Conservation (phyloP, 2,797 vertebrate genomes). For the Chrosomus eos region DNA sequence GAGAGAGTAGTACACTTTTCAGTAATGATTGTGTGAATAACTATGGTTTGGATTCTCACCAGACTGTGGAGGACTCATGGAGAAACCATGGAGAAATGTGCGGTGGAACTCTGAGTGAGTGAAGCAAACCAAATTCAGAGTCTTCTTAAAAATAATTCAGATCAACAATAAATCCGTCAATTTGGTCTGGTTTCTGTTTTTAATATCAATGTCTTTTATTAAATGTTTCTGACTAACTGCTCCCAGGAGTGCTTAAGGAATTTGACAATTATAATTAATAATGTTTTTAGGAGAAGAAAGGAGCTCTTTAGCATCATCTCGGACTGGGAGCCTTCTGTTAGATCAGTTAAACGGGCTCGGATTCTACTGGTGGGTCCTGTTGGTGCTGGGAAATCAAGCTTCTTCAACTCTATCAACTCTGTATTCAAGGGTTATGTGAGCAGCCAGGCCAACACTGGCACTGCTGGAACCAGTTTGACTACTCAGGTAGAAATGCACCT, state of each 20-base stretch:
- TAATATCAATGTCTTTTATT: neutral
- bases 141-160: neutral
- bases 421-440: conserved; percentile 71
- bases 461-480: conserved; percentile 67
- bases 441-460: conserved; percentile 69
- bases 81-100: conserved; percentile 70
- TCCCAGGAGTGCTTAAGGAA: too few relatives aligned
- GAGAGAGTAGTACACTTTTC: neutral
- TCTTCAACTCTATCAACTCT: conserved; percentile 74
- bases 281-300: conserved; percentile 58
- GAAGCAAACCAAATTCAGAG: neutral
- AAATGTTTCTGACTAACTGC: neutral
- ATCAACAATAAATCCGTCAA: neutral
- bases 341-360: conserved; percentile 55
- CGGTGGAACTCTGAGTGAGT: conserved; percentile 61
- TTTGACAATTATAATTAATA: neutral
- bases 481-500: conserved; percentile 64
- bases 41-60: conserved; percentile 5
- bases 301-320: conserved; percentile 56
- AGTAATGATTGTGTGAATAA: neutral
- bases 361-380: conserved; percentile 70
- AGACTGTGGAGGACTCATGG: conserved; percentile 63
- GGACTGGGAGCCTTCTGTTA: conserved; percentile 58
- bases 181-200: neutral
- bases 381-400: conserved; percentile 75